Base-by-base conservation (phyloP, 2,888 invertebrate genomes). In the Ochropleura leucogaster region DNA sequence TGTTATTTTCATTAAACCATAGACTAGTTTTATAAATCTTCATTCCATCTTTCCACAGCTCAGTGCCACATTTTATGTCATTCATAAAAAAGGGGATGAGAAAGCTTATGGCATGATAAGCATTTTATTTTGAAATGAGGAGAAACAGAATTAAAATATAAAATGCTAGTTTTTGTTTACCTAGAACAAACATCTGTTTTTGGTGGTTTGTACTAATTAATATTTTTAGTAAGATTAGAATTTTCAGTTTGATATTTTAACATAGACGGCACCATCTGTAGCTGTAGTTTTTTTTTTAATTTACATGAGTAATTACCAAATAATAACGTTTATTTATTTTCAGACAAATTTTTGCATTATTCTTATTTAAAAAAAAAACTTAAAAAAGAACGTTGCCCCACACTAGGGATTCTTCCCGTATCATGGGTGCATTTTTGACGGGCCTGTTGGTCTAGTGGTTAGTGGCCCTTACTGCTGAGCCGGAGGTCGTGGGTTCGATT, bases 31-130 rank as follows among this genome's bases (percentile, higher is more conserved):
- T 44, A 77, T 14, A 46, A 10, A 20, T 47, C 46, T 18, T 42
- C 51, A 42, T 9, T 18, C 40, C 47, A n/a, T 55, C 6, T 46
- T 12, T n/a, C 20, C n/a, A 16, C 6, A 63, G 55, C 49, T 40
- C n/a, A 30, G 46, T 44, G 14, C 14, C 14, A 46, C 49, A 16
- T 63, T 76, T 76, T 72, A 80, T 57, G 80, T 63, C 76, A 20
- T 49, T 55, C 72, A 57, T 76, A 80, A 76, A 76, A 79, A 79
- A 49, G 76, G 80, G 72, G 80, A 55, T 79, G 55, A 57, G 55
- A 57, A n/a, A 63, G 80, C 76, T 72, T 72, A 80, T 63, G 76
- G 44, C 44, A 12, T 63, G 80, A 63, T 80, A 72, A 63, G 44
- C 80, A 51, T 68, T 76, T 47, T 60, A 65, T 63, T 77, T 82